phyloP scores from a whole-genome alignment of 2,888 invertebrate genomes.

The Gibbula magus region DNA sequence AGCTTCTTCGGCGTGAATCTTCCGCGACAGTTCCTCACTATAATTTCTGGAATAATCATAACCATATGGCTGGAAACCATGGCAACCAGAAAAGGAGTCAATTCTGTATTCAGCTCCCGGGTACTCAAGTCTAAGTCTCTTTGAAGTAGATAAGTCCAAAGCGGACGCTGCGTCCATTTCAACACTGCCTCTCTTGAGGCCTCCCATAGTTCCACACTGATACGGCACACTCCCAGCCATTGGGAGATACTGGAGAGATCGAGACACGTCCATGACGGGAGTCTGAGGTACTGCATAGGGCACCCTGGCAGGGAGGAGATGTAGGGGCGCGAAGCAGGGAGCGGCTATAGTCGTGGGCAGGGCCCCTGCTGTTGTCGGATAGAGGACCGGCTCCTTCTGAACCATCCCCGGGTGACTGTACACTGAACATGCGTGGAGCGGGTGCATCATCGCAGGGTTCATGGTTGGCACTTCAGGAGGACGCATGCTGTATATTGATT shows the following conservation, averaged over 20 bases:
- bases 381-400: constrained; percentile 40
- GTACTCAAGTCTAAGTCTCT: constrained; percentile 36
- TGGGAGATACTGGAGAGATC: constrained; percentile 23
- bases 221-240: constrained; percentile 6
- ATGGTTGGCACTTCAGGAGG: constrained; percentile 31
- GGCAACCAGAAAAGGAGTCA: constrained; percentile 19
- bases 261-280: background rate
- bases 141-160: constrained; percentile 25
- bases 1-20: constrained; percentile 12
- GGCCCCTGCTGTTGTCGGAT: constrained; percentile 33
- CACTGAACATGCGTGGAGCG: constrained; percentile 38
- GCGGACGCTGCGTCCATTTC: constrained; percentile 41
- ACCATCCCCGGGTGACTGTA: constrained; percentile 31
- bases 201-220: constrained; percentile 20
- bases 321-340: constrained; percentile 32
- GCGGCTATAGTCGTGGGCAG: constrained; percentile 27
- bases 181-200: constrained; percentile 32
- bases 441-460: constrained; percentile 33
- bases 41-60: constrained; percentile 6
- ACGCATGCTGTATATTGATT: constrained; percentile 26
- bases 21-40: constrained; percentile 18
- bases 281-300: constrained; percentile 21
- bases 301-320: constrained; percentile 32
- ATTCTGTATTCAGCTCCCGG: constrained; percentile 5
- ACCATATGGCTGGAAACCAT: constrained; percentile 19